Conservation (phyloP, 2,888 invertebrate species). For the Epistrophe eligans region DNA sequence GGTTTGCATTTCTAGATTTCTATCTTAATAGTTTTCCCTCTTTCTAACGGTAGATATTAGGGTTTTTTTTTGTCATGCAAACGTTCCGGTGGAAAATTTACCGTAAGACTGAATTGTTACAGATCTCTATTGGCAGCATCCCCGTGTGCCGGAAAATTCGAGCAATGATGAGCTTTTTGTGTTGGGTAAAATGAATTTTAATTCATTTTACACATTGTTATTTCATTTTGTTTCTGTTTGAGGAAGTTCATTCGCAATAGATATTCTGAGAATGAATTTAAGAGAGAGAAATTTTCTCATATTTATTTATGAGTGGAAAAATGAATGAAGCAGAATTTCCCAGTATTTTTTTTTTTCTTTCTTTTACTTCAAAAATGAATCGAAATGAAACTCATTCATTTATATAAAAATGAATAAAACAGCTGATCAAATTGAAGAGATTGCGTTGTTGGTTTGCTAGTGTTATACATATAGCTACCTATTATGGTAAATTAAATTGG, state of each 20-base stretch:
- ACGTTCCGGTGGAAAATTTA: conserved; percentile 73
- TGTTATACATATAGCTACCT: no score
- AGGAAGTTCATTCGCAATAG: background rate
- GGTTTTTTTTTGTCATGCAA: conserved; percentile 7
- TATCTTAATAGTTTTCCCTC: conserved; percentile 29
- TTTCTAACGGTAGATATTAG: background rate
- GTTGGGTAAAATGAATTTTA: background rate
- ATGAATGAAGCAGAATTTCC: conserved; percentile 7
- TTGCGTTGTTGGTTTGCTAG: no score
- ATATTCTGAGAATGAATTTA: conserved; percentile 5
- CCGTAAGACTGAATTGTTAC: conserved; percentile 68
- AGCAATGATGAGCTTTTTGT: conserved; percentile 55
- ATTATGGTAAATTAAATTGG: background rate
- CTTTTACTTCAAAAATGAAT: background rate
- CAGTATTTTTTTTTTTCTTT: background rate
- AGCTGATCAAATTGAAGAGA: conserved; percentile 7
- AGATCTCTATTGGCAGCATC: conserved; percentile 57
- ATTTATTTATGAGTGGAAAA: background rate
- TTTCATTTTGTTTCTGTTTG: conserved; percentile 1
- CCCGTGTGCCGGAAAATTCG: conserved; percentile 58
- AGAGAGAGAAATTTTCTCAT: conserved; percentile 18
- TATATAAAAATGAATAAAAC: background rate
- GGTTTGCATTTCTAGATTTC: conserved; percentile 2
- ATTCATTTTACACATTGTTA: background rate
- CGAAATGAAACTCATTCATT: background rate